Base-by-base conservation (phyloP, 2,888 invertebrate genomes). In the Ophion costatus region DNA sequence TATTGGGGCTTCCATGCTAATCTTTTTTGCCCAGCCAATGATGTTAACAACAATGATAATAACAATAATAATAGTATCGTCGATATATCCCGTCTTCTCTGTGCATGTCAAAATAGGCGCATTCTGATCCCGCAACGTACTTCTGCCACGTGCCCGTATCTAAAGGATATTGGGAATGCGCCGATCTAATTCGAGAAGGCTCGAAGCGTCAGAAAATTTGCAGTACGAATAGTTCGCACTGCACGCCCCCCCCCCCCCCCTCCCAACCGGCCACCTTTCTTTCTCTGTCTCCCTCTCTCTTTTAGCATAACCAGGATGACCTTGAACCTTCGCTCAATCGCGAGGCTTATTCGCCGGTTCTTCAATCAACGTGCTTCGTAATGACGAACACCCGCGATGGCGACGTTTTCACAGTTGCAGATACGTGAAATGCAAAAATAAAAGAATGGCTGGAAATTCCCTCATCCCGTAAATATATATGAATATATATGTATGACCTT, bases 181-280 rank as follows among this genome's bases (percentile, higher is more conserved):
- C 63, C 9, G 76, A 45, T 83, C 83, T 83, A 83, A 83, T 76
- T 83, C 75, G 66, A 83, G 83, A 76, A 71, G 45, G 20, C 33
- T 22, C 38, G 42, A 59, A 76, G 57, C 64, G 63, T 75, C 70
- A 9, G 63, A 70, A 66, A 79, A 66, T 69, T 70, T 59, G 29
- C 75, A 24, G 45, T 45, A 29, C 69, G 29, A 69, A 79, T 69
- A 78, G 24, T 45, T 29, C 69, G 29, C 56, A 79, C 63, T 74
- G 24, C 17, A 45, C 56, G n/a, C 29, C 20, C 20, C 66, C 38
- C 20, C 59, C 56, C 20, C 38, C 45, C 51, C n/a, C 57, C 11
- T 11, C 14, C n/a, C n/a, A n/a, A n/a, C n/a, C n/a, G n/a, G n/a
- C n/a, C n/a, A n/a, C n/a, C n/a, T n/a, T n/a, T n/a, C n/a, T n/a